Conservation (phyloP, 1,140 invertebrate genomes). For the Palaemon carinicauda region DNA sequence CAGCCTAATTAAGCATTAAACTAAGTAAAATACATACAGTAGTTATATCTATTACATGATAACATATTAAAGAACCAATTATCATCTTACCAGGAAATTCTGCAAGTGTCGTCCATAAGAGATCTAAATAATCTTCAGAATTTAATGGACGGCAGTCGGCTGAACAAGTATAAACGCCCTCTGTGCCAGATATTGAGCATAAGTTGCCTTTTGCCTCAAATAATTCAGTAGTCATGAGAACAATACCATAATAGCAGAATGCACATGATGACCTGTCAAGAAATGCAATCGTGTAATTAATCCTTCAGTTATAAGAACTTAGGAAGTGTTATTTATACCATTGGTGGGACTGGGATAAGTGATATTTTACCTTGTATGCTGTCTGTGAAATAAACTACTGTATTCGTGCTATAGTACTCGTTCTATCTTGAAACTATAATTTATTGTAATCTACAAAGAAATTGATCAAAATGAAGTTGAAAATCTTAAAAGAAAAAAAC, state of each 20-base stretch:
- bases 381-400: too few relatives aligned
- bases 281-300: not conserved
- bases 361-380: too few relatives aligned
- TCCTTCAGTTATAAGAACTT: too few relatives aligned
- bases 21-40: too few relatives aligned
- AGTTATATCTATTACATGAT: not conserved
- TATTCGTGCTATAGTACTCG: too few relatives aligned
- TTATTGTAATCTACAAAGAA: too few relatives aligned
- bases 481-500: too few relatives aligned
- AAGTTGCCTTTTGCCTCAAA: slow-evolving; percentile 72
- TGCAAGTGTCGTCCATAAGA: slow-evolving; percentile 92
- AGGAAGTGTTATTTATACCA: too few relatives aligned
- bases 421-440: too few relatives aligned
- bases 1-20: too few relatives aligned
- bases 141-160: slow-evolving; percentile 75
- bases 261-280: slow-evolving; percentile 85
- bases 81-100: slow-evolving; percentile 85
- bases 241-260: slow-evolving; percentile 95
- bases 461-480: too few relatives aligned
- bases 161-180: slow-evolving; percentile 67
- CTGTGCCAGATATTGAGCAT: slow-evolving; percentile 35
- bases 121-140: slow-evolving; percentile 88
- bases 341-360: too few relatives aligned
- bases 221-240: slow-evolving; percentile 93
- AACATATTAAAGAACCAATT: not conserved